phyloP scores from a whole-genome alignment of 2,797 vertebrate genomes.

The Melanotaenia parkinsoni region DNA sequence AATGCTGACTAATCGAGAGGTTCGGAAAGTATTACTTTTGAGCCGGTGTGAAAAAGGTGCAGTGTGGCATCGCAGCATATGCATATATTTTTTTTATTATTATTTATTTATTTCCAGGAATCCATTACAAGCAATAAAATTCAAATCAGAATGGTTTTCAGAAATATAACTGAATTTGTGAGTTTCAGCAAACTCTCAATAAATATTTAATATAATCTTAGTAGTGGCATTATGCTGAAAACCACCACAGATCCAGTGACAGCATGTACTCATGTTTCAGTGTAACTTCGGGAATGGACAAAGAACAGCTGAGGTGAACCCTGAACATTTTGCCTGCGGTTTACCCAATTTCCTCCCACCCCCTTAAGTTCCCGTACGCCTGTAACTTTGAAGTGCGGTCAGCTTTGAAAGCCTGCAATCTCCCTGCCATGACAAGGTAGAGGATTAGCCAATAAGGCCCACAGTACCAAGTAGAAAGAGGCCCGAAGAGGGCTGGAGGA shows the following conservation, averaged over 20 bases:
- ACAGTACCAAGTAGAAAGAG: constrained; percentile 69
- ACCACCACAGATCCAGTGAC: constrained; percentile 33
- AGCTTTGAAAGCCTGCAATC: constrained; percentile 78
- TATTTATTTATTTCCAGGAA: neutral
- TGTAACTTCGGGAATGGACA: constrained; percentile 44
- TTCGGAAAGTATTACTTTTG: no score
- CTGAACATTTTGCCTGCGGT: constrained; percentile 40
- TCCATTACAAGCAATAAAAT: neutral
- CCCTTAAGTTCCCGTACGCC: constrained; percentile 60
- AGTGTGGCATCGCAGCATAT: no score
- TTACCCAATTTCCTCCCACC: constrained; percentile 67
- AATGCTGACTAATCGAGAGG: no score
- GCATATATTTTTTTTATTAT: no score
- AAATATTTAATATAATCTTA: neutral
- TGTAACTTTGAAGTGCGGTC: constrained; percentile 81
- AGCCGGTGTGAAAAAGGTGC: no score
- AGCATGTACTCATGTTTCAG: constrained; percentile 38
- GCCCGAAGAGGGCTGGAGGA: constrained; percentile 61
- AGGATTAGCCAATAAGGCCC: constrained; percentile 76
- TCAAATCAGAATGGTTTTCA: neutral
- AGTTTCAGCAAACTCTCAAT: neutral
- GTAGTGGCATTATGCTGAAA: neutral
- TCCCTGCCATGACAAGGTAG: constrained; percentile 72
- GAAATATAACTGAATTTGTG: neutral
- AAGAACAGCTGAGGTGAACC: constrained; percentile 53